Evolutionary conservation across 2,113 vertebrate genomes (phyloP), one percentile per base, ranked within the genome.

Genomic region (Pholis gunnellus): DNA sequence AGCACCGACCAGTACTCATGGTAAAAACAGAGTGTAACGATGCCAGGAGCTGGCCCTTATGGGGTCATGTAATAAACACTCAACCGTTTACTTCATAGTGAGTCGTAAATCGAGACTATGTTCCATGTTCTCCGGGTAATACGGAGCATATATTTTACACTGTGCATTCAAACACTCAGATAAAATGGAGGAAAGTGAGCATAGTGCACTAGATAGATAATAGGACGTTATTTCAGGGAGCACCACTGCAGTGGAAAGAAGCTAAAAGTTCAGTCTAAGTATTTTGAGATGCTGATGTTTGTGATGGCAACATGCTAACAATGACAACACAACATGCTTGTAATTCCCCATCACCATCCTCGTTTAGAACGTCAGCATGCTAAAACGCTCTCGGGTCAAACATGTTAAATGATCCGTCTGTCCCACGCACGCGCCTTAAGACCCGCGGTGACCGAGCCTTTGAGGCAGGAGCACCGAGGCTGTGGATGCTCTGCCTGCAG

Each of bases 1-100:
- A 93, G 79, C 9, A 96, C 95, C 75, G 91, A 95, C 0, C n/a
- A n/a, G n/a, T n/a, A n/a, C n/a, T n/a, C 92, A 50, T 99, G 98
- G 98, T 99, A 93, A 93, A 59, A 61, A 71, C 18, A 17, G 10
- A 25, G 6, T 11, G 38, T 46, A 22, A 25, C 29, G 31, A 13
- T 0, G 6, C 27, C 27, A 27, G 63, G 7, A 50, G 63, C 27
- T 48, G 15, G 7, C 15, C 10, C 20, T 44, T 42, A n/a, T 57
- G 15, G 20, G 56, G n/a, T 69, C 15, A 56, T 9, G 25, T 40
- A 2, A 66, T 11, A 79, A 11, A 71, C 13, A 48, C 15, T 8
- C 18, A 73, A 9, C 25, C n/a, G 5, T 13, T 36, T 63, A 48
- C 13, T 54, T 42, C 14, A 31, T 14, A 66, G 15, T 20, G 34